Conservation (phyloP, 2,113 vertebrate species). For the Archilochus colubris region DNA sequence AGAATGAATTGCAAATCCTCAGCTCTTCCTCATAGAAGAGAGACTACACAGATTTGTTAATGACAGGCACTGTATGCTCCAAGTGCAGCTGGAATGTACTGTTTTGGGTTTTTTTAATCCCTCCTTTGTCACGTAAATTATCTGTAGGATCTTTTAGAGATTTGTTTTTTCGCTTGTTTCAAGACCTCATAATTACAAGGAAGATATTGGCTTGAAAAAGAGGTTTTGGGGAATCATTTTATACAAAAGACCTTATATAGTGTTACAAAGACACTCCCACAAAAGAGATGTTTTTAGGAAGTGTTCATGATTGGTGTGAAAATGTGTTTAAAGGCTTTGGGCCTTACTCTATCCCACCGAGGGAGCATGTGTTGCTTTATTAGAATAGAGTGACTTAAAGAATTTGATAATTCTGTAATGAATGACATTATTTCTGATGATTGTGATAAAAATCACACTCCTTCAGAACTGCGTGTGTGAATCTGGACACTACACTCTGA, state of each 20-base stretch:
- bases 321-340: not conserved
- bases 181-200: not conserved
- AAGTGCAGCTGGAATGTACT: not conserved
- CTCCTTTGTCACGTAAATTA: not conserved
- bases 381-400: not conserved
- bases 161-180: not conserved
- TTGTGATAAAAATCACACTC: not conserved
- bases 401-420: not conserved
- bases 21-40: not conserved
- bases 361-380: not conserved
- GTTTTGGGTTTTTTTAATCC: not conserved
- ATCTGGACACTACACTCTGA: not conserved
- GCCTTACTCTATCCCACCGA: not conserved
- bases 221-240: not conserved
- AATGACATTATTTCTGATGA: not conserved
- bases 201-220: not conserved
- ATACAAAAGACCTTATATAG: not conserved
- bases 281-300: not conserved
- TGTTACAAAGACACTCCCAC: not conserved
- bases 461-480: not conserved
- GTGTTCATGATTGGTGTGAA: not conserved
- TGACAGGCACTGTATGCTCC: not conserved
- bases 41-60: not conserved
- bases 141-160: not conserved
- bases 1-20: slow-evolving; percentile 44